Evolutionary conservation across 1,140 invertebrate genomes (phyloP).

Genomic region (Gryon sp.): DNA sequence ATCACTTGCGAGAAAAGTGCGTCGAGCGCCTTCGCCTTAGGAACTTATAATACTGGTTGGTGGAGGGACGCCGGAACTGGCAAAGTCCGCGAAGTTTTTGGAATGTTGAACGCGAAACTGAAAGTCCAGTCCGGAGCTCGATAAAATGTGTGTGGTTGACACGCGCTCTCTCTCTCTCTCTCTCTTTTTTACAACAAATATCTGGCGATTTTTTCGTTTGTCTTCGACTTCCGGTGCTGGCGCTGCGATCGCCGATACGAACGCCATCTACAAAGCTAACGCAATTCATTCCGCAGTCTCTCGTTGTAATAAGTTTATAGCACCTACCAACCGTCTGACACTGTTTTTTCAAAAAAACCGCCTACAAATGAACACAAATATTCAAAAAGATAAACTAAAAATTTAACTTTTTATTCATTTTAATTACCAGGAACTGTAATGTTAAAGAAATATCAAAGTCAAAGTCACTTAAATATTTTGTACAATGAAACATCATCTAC

Average conservation of each 20-base stretch:
- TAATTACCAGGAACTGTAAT: too few relatives aligned
- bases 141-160: too few relatives aligned
- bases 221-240: too few relatives aligned
- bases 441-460: too few relatives aligned
- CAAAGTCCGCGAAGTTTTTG: not conserved
- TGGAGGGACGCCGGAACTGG: constrained; percentile 28
- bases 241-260: constrained; percentile 4
- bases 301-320: constrained; percentile 50
- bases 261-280: constrained; percentile 20
- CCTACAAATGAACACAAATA: too few relatives aligned
- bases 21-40: constrained; percentile 56
- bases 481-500: too few relatives aligned
- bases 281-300: constrained; percentile 27
- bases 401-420: too few relatives aligned
- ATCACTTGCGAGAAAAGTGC: constrained; percentile 29
- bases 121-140: not conserved
- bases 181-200: too few relatives aligned
- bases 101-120: not conserved
- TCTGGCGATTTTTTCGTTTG: too few relatives aligned
- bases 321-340: constrained; percentile 20
- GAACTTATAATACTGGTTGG: constrained; percentile 62
- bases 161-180: constrained; percentile 11
- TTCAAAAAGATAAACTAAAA: too few relatives aligned
- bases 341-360: too few relatives aligned
- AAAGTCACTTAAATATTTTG: too few relatives aligned